These are phyloP conservation scores for Rhopalosiphum maidis DNA, from an alignment of 1,140 invertebrate genomes.

Conservation along the genomic window DNA sequence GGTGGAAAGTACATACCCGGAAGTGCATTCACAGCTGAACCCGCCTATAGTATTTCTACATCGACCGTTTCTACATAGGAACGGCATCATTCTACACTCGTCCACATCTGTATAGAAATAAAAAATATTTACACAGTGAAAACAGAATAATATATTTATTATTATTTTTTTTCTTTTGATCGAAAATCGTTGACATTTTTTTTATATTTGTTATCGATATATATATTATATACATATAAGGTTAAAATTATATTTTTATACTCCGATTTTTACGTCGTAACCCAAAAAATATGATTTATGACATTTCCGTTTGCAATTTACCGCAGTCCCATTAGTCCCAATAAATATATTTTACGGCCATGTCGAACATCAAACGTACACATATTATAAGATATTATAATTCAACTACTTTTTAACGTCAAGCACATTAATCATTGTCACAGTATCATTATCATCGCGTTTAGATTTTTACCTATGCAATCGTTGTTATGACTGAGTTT, in stretches of 20 bases:
- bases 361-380: neutral
- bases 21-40: slow-evolving; percentile 82
- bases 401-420: neutral
- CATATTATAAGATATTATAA: too few species aligned
- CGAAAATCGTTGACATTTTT: neutral
- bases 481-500: slow-evolving; percentile 85
- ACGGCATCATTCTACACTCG: slow-evolving; percentile 82
- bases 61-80: slow-evolving; percentile 80
- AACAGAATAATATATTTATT: neutral
- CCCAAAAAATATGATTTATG: neutral
- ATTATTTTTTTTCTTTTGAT: neutral
- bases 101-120: slow-evolving; percentile 73
- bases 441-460: neutral
- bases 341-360: neutral
- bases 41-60: slow-evolving; percentile 83
- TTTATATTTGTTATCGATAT: neutral
- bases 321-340: neutral
- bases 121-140: neutral
- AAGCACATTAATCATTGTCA: neutral
- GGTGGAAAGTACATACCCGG: slow-evolving; percentile 74
- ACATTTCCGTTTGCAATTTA: neutral
- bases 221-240: neutral
- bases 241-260: neutral
- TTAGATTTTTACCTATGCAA: slow-evolving; percentile 72
- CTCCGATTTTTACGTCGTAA: neutral